A percentile compares a stretch with the other conserved stretches of the same genome.
Evolutionary conservation across 2,113 vertebrate genomes (phyloP).

Genomic region (Toxostoma redivivum): DNA sequence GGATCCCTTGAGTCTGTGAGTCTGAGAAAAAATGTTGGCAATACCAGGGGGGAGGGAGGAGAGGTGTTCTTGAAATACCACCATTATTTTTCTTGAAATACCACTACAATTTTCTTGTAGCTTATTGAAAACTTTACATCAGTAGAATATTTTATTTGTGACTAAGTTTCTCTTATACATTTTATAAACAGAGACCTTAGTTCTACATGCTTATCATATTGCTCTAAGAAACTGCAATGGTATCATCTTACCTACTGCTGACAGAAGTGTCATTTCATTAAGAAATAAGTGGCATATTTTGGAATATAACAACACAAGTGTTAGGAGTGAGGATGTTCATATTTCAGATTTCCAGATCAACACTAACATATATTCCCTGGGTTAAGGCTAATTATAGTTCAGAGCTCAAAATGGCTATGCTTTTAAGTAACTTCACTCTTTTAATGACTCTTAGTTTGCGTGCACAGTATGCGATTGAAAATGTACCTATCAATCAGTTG

Average conservation of each 20-base stretch:
- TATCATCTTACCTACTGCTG: background rate
- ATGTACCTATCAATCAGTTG: conserved; percentile 52
- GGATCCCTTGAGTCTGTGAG: background rate
- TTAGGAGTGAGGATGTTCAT: background rate
- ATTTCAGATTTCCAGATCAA: background rate
- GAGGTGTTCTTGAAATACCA: background rate
- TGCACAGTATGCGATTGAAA: conserved; percentile 16
- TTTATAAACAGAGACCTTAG: background rate
- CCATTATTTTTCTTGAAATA: background rate
- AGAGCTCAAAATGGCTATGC: background rate
- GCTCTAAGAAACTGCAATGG: background rate
- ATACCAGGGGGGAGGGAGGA: rapidly evolving
- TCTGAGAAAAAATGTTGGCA: background rate
- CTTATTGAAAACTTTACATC: background rate
- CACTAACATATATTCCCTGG: background rate
- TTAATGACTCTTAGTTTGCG: conserved; percentile 45
- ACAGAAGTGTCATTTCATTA: background rate
- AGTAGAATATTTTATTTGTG: background rate
- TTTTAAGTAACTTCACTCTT: background rate
- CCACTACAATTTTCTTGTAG: background rate
- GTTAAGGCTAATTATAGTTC: background rate
- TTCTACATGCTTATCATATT: background rate
- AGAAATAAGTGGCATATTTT: background rate
- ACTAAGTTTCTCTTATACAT: background rate
- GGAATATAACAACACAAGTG: background rate